Evolutionary conservation across 2,113 vertebrate species (phyloP), one percentile per base, ranked within the genome.

Genomic region (Periophthalmodon schlosseri): DNA sequence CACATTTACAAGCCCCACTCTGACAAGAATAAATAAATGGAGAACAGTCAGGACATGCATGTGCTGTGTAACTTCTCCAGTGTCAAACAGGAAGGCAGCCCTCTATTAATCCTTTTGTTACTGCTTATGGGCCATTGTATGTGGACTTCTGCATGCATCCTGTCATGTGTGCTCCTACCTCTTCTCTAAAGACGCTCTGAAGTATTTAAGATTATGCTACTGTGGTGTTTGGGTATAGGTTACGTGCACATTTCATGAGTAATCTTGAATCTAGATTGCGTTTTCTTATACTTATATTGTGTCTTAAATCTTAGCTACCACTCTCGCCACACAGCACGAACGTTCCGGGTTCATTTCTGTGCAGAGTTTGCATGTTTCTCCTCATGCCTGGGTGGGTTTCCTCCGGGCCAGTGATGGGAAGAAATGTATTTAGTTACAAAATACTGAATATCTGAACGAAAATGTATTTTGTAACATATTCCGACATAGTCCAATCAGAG

Each of bases 71-170:
- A 39, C 75, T 72, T 74, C 50, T 73, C 67, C 47, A 21, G 71
- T 50, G 78, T 83, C 79, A 78, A 87, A 87, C 82, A 86, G 85
- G 88, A 87, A 90, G 79, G 70, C 58, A 58, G 2, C 60, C 58
- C 50, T 85, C 73, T 54, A 75, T 87, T 83, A 81, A 79, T 82
- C 72, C 87, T 86, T 60, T 89, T 91, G 87, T 83, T 90, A 34
- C 34, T 65, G 34, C 76, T 50, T 60, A 23, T 64, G 58, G 50
- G 69, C 87, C 68, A 84, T 91, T 90, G 86, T 86, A 86, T 86
- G 65, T 80, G 33, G 80, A 58, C 44, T 44, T 74, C 68, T 72
- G 39, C 68, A 33, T 88, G 63, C 89, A 86, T 86, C 84, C 87
- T 85, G 79, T 83, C 84, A 77, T 83, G 72, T 78, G 72, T 72